Evolutionary conservation across 2,888 invertebrate species (phyloP), one percentile per base, ranked within the genome.

Genomic region (Lampropteryx suffumata): DNA sequence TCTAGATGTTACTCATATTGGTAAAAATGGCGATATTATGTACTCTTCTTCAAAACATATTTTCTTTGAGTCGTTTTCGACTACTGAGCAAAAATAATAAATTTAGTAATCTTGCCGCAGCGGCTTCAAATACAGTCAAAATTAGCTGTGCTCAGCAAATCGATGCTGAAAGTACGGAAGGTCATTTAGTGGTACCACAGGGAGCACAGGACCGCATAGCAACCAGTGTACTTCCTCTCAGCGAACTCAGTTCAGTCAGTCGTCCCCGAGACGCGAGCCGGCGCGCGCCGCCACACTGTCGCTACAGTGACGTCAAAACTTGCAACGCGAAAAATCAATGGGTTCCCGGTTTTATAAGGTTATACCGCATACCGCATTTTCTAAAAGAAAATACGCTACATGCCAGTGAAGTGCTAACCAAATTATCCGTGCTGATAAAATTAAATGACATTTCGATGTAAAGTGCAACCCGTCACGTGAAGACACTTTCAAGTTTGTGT

Each of bases 301-400:
- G 84, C 79, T 77, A 62, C 68, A 60, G 77, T 86, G 84, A 87
- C 88, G 88, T 87, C 79, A 83, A 55, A 43, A 76, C 70, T 74
- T 79, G 76, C 79, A 78, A 68, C 82, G 82, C 82, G 85, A 87
- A 87, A 88, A 89, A 90, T 89, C 89, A 85, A 90, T 89, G 86
- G 81, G 81, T 82, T 74, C 76, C 79, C 72, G 45, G 14, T 49
- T 29, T 33, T 11, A 9, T 36, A 36, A 86, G 85, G 85, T 87
- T 84, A n/a, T 76, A 76, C 82, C 83, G 89, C 89, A 89, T 89
- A 86, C 86, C 87, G 89, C 89, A 90, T 88, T 89, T 89, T 85
- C 83, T 71, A 52, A 63, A 71, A 61, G 82, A 88, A 89, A 89
- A 88, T 85, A 85, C 82, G 79, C 61, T 75, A 70, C 81, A 88